Base-by-base conservation (phyloP, 1,140 invertebrate species). In the Acyrthosiphon pisum region DNA sequence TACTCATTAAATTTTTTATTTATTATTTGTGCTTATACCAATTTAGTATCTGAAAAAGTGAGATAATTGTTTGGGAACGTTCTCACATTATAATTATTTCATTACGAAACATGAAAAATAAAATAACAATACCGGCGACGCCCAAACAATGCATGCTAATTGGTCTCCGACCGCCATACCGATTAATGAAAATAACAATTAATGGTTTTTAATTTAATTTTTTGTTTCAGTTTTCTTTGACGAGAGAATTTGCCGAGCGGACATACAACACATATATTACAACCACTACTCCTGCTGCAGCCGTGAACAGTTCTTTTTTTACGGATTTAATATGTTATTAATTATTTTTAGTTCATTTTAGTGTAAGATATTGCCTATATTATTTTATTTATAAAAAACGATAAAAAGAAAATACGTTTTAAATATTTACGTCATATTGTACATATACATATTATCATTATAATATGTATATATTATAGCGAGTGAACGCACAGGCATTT, bases 61-160 rank as follows among this genome's bases (percentile, higher is more conserved):
- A 89, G 22, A 37, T 56, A 89, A 56, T 89, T 89, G 88, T 89
- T 89, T 89, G 88, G 88, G 88, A 89, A 89, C 50, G 88, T 89
- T 89, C 88, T 56, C 88, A 89, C 88, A 89, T 89, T 89, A 89
- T 89, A 41, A 48, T 89, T 35, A 14, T 37, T 56, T 37, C 48
- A 22, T 89, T 89, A 56, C 88, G 20, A 9, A 89, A 89, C 48
- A 9, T 89, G 50, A n/a, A n/a, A n/a, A 53, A 89, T 89, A 89
- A 41, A 76, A 56, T 37, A 37, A 89, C 23, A 37, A 89, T 53
- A 89, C 41, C 23, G 23, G 41, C 37, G 22, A 41, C 35, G 11
- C 9, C 50, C 4, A 41, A 89, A 89, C 88, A 56, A 89, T 89
- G 50, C 50, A 41, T 9, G 88, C 35, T 89, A 89, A 56, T 89